Evolutionary conservation across 2,113 vertebrate species (phyloP), one percentile per base, ranked within the genome.

Genomic region (Acanthochromis polyacanthus): DNA sequence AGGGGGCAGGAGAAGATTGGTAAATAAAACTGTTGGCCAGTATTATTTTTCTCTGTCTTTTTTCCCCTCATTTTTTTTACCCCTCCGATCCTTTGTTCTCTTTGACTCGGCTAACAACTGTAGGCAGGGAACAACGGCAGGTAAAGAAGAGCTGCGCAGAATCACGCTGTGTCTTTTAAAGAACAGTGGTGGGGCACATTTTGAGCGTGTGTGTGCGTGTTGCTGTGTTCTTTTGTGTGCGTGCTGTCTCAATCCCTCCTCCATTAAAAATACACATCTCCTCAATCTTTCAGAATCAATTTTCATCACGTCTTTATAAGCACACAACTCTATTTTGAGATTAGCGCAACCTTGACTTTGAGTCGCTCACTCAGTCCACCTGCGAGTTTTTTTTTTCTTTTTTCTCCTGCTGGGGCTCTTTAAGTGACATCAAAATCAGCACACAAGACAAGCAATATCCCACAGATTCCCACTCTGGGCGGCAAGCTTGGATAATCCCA

Each of bases 21-120:
- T 93, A 91, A 91, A 91, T 91, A 91, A 91, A 88, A 84, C 71
- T 83, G 68, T 89, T 89, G 86, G 75, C 75, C 72, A 40, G 72
- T 88, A 84, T 82, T 84, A 86, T 88, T 88, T 84, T 72, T 86
- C 38, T 81, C 12, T 66, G 19, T 75, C 16, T 74, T 66, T 78
- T 70, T 74, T 38, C 19, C 9, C 48, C 40, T 43, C 40, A 23
- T 61, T 78, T 76, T 14, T 68, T 75, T 81, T 67, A 76, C 69
- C 51, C 75, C 56, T 69, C 10, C 0, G 45, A 60, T 60, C 69
- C 59, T 82, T 75, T 78, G 53, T 83, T 75, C 65, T 74, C 40
- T 71, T 62, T 83, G 71, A 81, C 53, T 75, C 17, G 2, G 59
- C 66, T 87, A 88, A 90, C 63, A 14, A 82, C 74, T 78, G 76